Conservation (phyloP, 1,140 invertebrate species). For the Eurosta solidaginis region DNA sequence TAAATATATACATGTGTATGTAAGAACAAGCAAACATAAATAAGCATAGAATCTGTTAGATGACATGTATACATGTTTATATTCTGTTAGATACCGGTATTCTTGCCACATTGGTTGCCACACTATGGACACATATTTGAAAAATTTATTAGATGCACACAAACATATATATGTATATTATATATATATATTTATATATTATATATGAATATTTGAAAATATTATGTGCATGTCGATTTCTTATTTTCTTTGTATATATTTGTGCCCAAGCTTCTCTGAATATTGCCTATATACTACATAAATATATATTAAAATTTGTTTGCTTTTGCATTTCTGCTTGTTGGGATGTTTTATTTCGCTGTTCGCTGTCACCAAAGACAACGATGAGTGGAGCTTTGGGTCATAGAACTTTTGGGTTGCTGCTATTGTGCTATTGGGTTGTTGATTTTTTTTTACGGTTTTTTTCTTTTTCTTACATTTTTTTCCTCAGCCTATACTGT, state of each 20-base stretch:
- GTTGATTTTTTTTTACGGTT: constrained; percentile 27
- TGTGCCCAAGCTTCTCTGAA: no score
- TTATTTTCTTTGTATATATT: neutral
- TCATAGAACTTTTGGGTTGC: constrained; percentile 53
- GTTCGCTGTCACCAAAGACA: constrained; percentile 39
- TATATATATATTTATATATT: neutral
- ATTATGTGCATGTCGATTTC: neutral
- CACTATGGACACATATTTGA: constrained; percentile 17
- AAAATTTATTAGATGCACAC: neutral
- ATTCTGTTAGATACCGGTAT: constrained; percentile 46
- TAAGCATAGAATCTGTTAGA: constrained; percentile 26
- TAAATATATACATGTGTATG: neutral
- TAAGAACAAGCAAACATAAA: no score
- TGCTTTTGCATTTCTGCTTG: neutral
- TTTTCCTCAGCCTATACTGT: constrained; percentile 15
- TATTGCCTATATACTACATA: neutral
- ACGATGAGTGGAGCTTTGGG: constrained; percentile 48
- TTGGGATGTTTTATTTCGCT: neutral
- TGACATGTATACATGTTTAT: constrained; percentile 45
- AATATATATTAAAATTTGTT: neutral
- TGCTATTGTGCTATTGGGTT: neutral
- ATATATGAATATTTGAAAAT: neutral
- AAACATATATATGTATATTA: neutral
- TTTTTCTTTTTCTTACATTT: neutral
- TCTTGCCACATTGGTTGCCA: constrained; percentile 27